phyloP scores from a whole-genome alignment of 2,797 vertebrate genomes.

The Denticeps clupeoides region DNA sequence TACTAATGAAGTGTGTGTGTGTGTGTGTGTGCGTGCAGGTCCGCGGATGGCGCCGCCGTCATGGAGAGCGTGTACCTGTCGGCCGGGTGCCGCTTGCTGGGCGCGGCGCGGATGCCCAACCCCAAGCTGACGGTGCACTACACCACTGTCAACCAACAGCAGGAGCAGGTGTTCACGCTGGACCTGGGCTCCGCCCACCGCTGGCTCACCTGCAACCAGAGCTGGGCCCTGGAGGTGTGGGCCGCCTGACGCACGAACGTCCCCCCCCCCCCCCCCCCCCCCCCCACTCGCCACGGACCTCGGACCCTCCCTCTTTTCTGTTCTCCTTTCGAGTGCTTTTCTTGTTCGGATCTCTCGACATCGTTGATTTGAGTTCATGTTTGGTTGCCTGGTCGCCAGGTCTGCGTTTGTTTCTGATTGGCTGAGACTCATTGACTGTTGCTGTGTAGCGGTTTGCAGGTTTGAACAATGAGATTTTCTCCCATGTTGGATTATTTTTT shows the following conservation, averaged over 20 bases:
- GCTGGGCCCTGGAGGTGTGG: slow-evolving; percentile 56
- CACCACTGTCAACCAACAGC: slow-evolving; percentile 38
- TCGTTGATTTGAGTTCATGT: no score
- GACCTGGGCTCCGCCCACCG: slow-evolving; percentile 43
- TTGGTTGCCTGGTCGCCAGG: no score
- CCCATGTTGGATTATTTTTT: no score
- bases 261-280: no score
- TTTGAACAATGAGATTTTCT: no score
- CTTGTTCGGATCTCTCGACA: no score
- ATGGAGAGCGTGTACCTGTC: slow-evolving; percentile 46
- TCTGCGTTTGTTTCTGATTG: no score
- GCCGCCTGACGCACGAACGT: slow-evolving; percentile 8
- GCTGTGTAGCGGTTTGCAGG: no score
- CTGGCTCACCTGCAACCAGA: slow-evolving; percentile 54
- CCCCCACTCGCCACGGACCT: no score
- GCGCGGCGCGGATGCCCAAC: slow-evolving; percentile 48
- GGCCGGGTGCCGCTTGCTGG: slow-evolving; percentile 51
- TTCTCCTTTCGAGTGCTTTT: no score
- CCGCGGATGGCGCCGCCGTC: slow-evolving; percentile 6
- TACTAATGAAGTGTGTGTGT: background rate
- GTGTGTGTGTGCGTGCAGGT: slow-evolving; percentile 12
- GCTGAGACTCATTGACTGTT: no score
- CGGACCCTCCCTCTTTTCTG: no score
- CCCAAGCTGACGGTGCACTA: slow-evolving; percentile 54
- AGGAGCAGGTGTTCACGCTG: slow-evolving; percentile 55